Evolutionary conservation across 64 coral and sea anemone species (phyloP).

Genomic region (Dendronephthya gigantea): DNA sequence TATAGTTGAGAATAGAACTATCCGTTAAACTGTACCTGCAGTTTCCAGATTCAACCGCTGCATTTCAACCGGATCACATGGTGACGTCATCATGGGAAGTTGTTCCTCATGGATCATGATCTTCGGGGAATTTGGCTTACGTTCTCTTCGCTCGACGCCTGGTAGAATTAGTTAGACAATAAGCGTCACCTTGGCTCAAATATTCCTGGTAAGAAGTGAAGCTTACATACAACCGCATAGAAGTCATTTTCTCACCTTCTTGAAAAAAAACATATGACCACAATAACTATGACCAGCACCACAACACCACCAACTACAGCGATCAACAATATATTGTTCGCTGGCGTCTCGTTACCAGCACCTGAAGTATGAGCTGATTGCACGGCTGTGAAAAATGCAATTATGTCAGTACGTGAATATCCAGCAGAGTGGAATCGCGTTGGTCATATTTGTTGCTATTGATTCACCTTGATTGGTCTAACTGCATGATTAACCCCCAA

Average conservation of each 20-base stretch:
- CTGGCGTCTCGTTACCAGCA: neutral
- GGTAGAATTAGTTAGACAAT: neutral
- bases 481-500: too few species aligned
- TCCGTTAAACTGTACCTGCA: neutral
- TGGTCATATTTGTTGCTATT: too few species aligned
- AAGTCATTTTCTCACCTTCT: neutral
- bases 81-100: slow-evolving; percentile 9
- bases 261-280: neutral
- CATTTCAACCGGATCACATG: neutral
- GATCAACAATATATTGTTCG: neutral
- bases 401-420: too few species aligned
- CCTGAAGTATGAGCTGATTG: neutral
- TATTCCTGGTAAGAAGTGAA: too few species aligned
- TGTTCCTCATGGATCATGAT: neutral
- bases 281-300: neutral
- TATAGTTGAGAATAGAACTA: neutral
- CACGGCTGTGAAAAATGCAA: neutral
- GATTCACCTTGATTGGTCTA: too few species aligned
- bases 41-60: neutral
- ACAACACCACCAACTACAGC: neutral
- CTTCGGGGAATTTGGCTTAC: neutral
- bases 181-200: too few species aligned
- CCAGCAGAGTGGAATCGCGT: too few species aligned
- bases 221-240: too few species aligned
- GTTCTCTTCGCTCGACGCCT: neutral